Evolutionary conservation across 2,113 vertebrate genomes (phyloP), one percentile per base, ranked within the genome.

Genomic region (Cebidichthys violaceus): DNA sequence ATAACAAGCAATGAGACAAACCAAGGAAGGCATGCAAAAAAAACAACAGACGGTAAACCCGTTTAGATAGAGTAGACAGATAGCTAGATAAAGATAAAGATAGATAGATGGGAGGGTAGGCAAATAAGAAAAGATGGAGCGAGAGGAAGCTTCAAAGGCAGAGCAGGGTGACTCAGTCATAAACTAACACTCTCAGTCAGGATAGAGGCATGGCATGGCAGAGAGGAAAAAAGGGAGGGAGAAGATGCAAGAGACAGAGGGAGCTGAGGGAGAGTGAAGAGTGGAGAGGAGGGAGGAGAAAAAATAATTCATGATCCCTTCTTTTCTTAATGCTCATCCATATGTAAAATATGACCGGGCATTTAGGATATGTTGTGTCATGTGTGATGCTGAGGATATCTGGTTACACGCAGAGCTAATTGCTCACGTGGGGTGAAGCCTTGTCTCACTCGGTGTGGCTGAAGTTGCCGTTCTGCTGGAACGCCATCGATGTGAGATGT

Each of bases 141-240:
- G 73, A 76, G 74, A 82, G 71, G 83, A 66, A 77, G 84, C 81
- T 83, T 87, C 77, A 84, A 86, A 88, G 79, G 89, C 81, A 87
- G 82, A 89, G 83, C 85, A 55, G 83, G 84, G 88, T 92, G 93
- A 92, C 91, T 93, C 90, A 92, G 87, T 86, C 81, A 76, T 88
- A 87, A 91, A 91, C 86, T 93, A 89, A 92, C 83, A 90, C 89
- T 87, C 81, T 84, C 85, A 75, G 90, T 91, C 90, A 86, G 88
- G 87, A 81, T 84, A 27, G 87, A 88, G 83, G 84, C 81, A 75
- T 83, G 61, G 84, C 85, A 85, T 75, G 62, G 67, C 64, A 78
- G 74, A 67, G 88, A 86, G 86, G 74, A 77, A 37, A 9, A 14
- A 18, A 70, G 50, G 50, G 71, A 61, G 75, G 72, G 41, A 18